A percentile compares a stretch with the other conserved stretches of the same genome.
These are phyloP conservation scores for Peromyscus californicus DNA, from an alignment of 2,113 vertebrate species.

Conservation along the genomic window DNA sequence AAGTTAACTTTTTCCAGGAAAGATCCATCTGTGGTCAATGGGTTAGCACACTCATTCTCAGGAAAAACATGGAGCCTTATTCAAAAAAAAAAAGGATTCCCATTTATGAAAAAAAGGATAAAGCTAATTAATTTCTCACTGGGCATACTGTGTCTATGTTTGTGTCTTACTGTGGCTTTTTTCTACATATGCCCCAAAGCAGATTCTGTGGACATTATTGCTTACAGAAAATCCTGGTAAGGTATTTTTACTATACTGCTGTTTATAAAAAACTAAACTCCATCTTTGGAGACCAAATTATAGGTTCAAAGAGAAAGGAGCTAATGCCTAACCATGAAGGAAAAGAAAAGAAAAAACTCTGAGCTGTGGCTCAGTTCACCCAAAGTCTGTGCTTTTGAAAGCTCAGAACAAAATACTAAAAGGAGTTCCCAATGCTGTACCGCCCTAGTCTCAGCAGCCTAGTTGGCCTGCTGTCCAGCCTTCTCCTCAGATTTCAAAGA, in stretches of 20 bases:
- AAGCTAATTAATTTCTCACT: background rate
- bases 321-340: background rate
- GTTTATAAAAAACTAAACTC: background rate
- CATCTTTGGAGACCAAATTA: background rate
- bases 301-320: background rate
- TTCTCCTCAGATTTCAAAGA: background rate
- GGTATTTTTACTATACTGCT: background rate
- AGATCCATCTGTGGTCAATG: background rate
- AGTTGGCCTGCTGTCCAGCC: too few relatives aligned
- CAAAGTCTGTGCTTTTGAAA: background rate
- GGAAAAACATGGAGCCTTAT: background rate
- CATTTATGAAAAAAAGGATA: background rate
- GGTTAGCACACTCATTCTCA: background rate
- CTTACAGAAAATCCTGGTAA: background rate
- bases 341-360: background rate
- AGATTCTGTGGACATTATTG: background rate
- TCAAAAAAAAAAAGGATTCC: background rate
- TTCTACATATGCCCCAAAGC: background rate
- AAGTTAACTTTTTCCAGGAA: background rate
- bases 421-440: background rate
- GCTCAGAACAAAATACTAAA: background rate
- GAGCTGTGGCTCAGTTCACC: background rate
- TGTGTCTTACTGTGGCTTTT: background rate
- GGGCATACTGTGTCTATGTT: background rate
- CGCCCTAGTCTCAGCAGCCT: background rate